Evolutionary conservation across 2,797 vertebrate genomes (phyloP).

Genomic region (Sebastes diploproa): DNA sequence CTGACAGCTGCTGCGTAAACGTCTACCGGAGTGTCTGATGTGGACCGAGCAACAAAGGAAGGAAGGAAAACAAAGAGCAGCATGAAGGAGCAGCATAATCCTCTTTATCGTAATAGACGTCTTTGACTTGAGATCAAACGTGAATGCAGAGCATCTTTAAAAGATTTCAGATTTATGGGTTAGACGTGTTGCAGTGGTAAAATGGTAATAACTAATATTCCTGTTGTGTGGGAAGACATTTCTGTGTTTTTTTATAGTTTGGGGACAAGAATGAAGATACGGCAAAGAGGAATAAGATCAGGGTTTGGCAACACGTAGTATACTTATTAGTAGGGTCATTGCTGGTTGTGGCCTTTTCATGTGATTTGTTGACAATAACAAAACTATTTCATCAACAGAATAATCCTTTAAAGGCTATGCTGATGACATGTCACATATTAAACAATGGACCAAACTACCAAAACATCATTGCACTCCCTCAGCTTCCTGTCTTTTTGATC

Average conservation of each 20-base stretch:
- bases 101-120: constrained; percentile 21
- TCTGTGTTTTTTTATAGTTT: background rate
- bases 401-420: background rate
- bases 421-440: background rate
- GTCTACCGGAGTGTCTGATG: constrained; percentile 26
- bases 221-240: background rate
- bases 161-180: background rate
- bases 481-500: background rate
- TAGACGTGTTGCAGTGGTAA: background rate
- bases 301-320: background rate
- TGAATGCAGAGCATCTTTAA: background rate
- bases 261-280: background rate
- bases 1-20: constrained; percentile 52
- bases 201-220: background rate
- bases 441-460: background rate
- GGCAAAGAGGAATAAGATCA: background rate
- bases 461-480: background rate
- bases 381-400: background rate
- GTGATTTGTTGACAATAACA: background rate
- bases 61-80: constrained; percentile 5
- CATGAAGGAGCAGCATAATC: constrained; percentile 9
- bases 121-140: constrained; percentile 27
- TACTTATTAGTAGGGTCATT: background rate
- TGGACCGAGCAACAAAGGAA: background rate
- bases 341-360: background rate